Percentiles rank a stretch among this genome's conserved stretches.
Evolutionary conservation across 1,140 invertebrate species (phyloP).

Genomic region (Wiebesia pumilae): DNA sequence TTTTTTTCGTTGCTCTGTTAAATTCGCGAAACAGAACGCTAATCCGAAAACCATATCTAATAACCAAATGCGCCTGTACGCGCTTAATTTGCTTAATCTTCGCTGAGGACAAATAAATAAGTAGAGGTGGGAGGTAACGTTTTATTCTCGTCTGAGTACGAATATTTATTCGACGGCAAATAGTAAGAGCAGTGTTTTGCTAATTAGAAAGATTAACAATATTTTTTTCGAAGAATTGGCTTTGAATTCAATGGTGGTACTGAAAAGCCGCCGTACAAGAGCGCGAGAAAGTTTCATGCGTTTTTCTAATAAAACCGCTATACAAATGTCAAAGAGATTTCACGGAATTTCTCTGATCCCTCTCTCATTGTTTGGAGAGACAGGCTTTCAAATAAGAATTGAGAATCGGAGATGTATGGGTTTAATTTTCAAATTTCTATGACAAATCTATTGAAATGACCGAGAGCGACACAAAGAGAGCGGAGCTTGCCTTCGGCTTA

Average conservation of each 20-base stretch:
- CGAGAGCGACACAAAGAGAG: background rate
- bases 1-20: background rate
- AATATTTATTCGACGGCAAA: background rate
- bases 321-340: background rate
- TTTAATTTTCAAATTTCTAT: background rate
- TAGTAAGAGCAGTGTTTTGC: background rate
- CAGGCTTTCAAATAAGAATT: background rate
- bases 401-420: background rate
- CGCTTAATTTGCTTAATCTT: too few species aligned
- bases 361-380: background rate
- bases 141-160: background rate
- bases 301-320: background rate
- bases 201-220: background rate
- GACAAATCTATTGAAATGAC: background rate
- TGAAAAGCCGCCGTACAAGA: background rate
- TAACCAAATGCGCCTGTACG: background rate
- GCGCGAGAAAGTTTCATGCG: background rate
- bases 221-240: background rate
- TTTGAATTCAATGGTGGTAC: background rate
- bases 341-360: background rate
- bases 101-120: too few species aligned
- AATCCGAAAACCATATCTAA: background rate
- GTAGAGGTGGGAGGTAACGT: too few species aligned
- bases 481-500: background rate
- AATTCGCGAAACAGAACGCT: background rate